These are phyloP conservation scores for Ursus arctos DNA, from an alignment of 2,113 vertebrate genomes.

Conservation along the genomic window DNA sequence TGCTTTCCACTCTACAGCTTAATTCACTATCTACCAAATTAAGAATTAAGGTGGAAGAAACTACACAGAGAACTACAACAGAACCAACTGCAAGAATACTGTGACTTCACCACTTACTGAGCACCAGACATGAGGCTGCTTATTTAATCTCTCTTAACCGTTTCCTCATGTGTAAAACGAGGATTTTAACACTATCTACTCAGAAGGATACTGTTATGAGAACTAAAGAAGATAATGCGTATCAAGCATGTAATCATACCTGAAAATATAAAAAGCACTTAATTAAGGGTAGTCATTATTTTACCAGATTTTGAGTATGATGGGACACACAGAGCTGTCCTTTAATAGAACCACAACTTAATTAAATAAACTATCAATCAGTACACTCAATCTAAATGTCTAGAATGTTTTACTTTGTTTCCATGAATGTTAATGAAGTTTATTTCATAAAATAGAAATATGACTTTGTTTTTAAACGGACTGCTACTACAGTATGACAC, in stretches of 20 bases:
- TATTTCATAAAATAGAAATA: slow-evolving; percentile 18
- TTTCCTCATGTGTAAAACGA: background rate
- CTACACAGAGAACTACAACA: background rate
- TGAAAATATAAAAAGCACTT: background rate
- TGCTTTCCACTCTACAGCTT: background rate
- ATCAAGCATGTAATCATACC: background rate
- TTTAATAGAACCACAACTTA: background rate
- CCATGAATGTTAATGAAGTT: background rate
- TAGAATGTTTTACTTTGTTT: background rate
- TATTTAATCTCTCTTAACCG: background rate
- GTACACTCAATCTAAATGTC: background rate
- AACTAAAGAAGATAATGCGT: background rate
- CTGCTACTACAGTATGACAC: background rate
- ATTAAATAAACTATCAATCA: background rate
- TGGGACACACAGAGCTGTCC: background rate
- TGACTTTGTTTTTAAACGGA: background rate
- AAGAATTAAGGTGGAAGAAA: slow-evolving; percentile 4
- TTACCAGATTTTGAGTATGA: background rate
- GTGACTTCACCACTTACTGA: background rate
- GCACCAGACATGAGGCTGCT: background rate
- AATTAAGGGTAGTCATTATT: background rate
- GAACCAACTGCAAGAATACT: background rate
- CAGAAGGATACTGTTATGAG: background rate
- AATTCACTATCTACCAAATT: background rate
- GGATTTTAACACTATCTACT: background rate